Percentiles rank a stretch among this genome's conserved stretches.
Evolutionary conservation across 2,888 invertebrate species (phyloP).

Genomic region (Scaptodrosophila latifasciaeformis): DNA sequence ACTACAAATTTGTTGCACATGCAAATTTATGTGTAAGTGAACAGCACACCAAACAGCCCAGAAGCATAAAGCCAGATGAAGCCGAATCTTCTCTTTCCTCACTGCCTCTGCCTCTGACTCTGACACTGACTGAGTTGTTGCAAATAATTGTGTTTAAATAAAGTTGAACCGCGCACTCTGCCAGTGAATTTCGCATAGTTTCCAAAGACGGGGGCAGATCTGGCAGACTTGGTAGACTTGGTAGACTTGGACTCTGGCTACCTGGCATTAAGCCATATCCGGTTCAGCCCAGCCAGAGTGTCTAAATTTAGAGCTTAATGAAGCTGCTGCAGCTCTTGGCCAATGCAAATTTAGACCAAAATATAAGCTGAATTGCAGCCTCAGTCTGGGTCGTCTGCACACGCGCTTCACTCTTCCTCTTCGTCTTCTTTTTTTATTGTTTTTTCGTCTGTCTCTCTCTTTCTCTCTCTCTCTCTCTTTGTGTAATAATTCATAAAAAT

Average conservation of each 20-base stretch:
- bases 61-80: no score
- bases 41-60: no score
- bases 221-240: conserved; percentile 20
- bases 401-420: no score
- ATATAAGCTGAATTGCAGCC: not conserved
- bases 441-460: not conserved
- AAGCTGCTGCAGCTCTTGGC: conserved; percentile 42
- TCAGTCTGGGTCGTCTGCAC: not conserved
- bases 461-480: not conserved
- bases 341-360: conserved; percentile 41
- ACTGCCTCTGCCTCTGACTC: conserved; percentile 30
- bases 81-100: conserved; percentile 15
- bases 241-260: no score
- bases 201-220: conserved; percentile 8
- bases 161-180: conserved; percentile 42
- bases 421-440: not conserved
- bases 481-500: conserved; percentile 63
- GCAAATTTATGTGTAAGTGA: conserved; percentile 71
- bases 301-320: conserved; percentile 68
- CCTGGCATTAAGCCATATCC: conserved; percentile 72
- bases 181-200: conserved; percentile 12
- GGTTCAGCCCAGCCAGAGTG: conserved; percentile 53
- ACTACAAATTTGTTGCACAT: conserved; percentile 70
- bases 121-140: no score
- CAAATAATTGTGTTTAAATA: conserved; percentile 69